A percentile compares a stretch with the other conserved stretches of the same genome.
phyloP scores from a whole-genome alignment of 2,888 invertebrate genomes.

The Acheta domesticus region DNA sequence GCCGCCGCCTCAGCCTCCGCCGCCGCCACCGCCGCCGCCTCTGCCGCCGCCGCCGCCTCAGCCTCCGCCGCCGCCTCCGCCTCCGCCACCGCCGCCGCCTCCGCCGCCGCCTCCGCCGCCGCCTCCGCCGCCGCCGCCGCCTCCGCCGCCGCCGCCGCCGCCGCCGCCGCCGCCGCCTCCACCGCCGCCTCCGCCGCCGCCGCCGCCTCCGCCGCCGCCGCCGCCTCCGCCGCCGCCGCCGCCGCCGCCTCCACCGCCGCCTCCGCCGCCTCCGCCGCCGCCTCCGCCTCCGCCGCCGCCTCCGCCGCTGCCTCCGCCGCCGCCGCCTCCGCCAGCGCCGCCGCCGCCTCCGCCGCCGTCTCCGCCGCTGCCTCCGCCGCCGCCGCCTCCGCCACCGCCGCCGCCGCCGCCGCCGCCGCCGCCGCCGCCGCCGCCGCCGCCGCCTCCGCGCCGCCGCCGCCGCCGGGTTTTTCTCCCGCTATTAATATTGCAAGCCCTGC shows the following conservation, averaged over 20 bases:
- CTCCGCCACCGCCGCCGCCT: background rate
- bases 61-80: background rate
- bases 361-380: no score
- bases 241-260: background rate
- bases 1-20: no score
- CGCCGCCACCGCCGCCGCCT: background rate
- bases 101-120: no score
- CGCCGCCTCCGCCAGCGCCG: background rate
- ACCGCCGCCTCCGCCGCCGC: background rate
- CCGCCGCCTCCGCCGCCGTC: background rate
- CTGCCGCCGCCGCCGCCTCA: background rate
- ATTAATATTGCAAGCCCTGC: no score
- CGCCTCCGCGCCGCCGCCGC: background rate
- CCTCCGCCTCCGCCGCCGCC: background rate
- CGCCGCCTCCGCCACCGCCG: background rate
- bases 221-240: background rate
- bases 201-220: background rate
- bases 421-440: background rate
- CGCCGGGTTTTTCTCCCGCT: background rate
- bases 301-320: background rate
- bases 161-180: background rate
- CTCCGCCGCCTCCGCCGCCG: background rate
- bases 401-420: background rate
- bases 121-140: background rate
- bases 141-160: background rate